Base-by-base conservation (phyloP, 1,140 invertebrate genomes). In the Protaetia brevitarsis region DNA sequence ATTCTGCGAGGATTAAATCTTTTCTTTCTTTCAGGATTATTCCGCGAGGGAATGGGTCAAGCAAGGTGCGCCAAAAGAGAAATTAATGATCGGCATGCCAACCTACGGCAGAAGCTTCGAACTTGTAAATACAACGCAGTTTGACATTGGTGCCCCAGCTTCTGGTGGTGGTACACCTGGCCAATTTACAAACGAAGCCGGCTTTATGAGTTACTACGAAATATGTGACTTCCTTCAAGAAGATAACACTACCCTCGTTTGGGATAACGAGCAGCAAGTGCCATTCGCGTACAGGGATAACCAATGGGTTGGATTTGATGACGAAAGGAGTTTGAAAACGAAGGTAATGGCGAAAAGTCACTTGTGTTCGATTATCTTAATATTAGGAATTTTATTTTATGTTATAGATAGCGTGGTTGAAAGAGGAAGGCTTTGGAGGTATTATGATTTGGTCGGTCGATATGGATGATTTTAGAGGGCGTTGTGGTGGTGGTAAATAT, bases 401-500 rank as follows among this genome's bases (percentile, higher is more conserved):
- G 64, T 70, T 79, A 27, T 71, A 98, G 94, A 93, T 94, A 84
- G 87, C 89, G 56, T 99, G 95, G 94, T 82, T 98, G 37, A 95
- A 94, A 76, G 90, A 95, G 74, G 89, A 95, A 83, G 92, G 92
- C 10, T 95, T 96, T 71, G 95, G 95, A 56, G 97, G 97, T 23
- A 93, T 96, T 11, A 98, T 98, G 94, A 91, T 98, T 10, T 98
- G 96, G 95, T 95, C 94, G 1, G 85, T 96, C 10, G 95, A 97
- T 74, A 94, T 96, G 92, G 94, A 98, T 73, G 96, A 98, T 78
- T 98, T 97, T 81, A 82, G 85, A 66, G 95, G 94, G 19, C 85
- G 85, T 19, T 97, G 95, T 77, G 93, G 94, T n/a, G 88, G 87
- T 41, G 93, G 91, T 19, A 93, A 92, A 75, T 98, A 92, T 79